These are phyloP conservation scores for Sussaba pulchella DNA, from an alignment of 2,888 invertebrate species.

Conservation along the genomic window DNA sequence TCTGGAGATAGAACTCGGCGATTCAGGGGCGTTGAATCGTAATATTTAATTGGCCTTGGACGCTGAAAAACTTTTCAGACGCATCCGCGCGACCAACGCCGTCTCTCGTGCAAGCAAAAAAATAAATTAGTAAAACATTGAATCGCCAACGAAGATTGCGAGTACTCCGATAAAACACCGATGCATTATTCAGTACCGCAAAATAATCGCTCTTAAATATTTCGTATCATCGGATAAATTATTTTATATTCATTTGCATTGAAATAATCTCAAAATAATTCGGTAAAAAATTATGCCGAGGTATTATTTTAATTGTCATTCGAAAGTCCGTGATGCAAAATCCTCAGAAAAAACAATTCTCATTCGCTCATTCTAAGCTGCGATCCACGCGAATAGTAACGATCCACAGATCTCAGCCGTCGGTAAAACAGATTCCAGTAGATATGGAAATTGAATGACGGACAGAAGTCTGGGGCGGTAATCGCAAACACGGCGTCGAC, in stretches of 20 bases:
- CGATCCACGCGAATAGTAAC: conserved; percentile 30
- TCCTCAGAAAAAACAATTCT: conserved; percentile 26
- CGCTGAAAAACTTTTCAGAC: conserved; percentile 35
- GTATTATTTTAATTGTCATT: too few species aligned
- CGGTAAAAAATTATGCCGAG: too few species aligned
- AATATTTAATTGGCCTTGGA: conserved; percentile 4
- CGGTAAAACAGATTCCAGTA: conserved; percentile 52
- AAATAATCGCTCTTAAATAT: neutral
- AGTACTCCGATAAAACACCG: neutral
- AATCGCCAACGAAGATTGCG: neutral
- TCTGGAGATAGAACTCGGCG: conserved; percentile 1
- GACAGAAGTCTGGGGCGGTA: conserved; percentile 32
- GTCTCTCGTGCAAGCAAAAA: neutral
- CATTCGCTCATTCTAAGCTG: neutral
- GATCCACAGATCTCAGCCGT: neutral
- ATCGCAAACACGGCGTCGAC: conserved; percentile 20
- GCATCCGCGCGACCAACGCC: conserved; percentile 5
- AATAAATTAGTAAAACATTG: neutral
- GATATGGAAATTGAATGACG: conserved; percentile 61
- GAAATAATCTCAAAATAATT: too few species aligned
- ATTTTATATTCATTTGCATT: neutral
- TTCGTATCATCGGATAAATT: neutral
- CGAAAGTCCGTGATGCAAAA: too few species aligned
- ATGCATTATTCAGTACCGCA: conserved; percentile 6
- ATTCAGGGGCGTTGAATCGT: conserved; percentile 23